Base-by-base conservation (phyloP, 2,113 vertebrate species). In the Pelmatolapia mariae region DNA sequence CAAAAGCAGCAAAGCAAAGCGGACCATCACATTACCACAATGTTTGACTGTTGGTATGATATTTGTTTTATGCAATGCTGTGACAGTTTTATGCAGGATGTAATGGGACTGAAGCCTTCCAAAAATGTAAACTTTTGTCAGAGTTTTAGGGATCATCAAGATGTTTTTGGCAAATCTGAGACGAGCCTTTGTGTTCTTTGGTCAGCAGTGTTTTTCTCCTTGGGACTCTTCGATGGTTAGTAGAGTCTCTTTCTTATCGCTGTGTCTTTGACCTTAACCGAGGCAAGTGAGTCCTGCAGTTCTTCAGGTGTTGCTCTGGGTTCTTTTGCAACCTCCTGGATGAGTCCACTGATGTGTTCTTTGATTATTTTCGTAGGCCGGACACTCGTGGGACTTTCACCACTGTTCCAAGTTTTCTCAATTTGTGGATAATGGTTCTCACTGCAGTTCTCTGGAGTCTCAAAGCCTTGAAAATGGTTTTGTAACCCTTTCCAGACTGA, bases 181-280 rank as follows among this genome's bases (percentile, higher is more conserved):
- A 3, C 0, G 0, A 45, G 66, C 1, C 66, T 45, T 73, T 26
- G 38, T 26, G 5, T 3, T 73, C 38, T 73, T 45, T 73, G 68
- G 40, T 45, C 68, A 2, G 22, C 0, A 26, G 68, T 18, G 68
- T 4, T 45, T 45, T 18, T 73, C 68, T 26, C 6, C 1, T 10
- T 73, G 38, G 38, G 7, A 45, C 5, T 45, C 0, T 45, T 24
- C 0, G n/a, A 3, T 0, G 0, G 38, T 73, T 73, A 16, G 13
- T 0, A 43, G 2, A 45, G 15, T 45, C 22, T 29, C 40, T 45
- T 73, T 45, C 40, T 73, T 45, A 73, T 45, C 4, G 5, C 22
- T 26, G 13, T 26, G 7, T 68, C 63, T 40, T 22, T 22, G 36
- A 40, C 19, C 63, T 68, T 40, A 68, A 68, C 36, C 1, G 36